Percentiles rank a stretch among this genome's conserved stretches.
Conservation (phyloP, 2,888 invertebrate genomes). For the Callyntrura guangdongensis region DNA sequence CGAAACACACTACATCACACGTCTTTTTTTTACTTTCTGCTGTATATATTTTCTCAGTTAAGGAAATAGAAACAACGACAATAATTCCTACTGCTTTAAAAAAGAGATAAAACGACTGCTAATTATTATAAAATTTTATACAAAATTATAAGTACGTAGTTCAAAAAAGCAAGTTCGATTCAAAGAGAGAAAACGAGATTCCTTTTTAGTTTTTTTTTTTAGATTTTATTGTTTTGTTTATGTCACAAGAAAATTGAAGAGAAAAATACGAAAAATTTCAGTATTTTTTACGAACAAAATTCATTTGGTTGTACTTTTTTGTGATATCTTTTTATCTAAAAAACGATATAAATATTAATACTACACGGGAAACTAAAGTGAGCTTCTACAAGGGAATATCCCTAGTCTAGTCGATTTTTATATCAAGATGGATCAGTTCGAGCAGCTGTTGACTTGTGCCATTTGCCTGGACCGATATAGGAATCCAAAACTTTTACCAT, state of each 20-base stretch:
- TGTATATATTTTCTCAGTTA: not conserved
- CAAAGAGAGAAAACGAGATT: slow-evolving; percentile 28
- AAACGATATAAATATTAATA: too few relatives aligned
- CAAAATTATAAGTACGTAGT: not conserved
- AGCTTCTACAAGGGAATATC: slow-evolving; percentile 31
- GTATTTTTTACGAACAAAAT: slow-evolving; percentile 19
- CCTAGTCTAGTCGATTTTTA: slow-evolving; percentile 19
- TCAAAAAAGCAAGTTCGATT: not conserved
- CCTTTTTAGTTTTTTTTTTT: slow-evolving; percentile 63
- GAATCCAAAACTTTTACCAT: slow-evolving; percentile 99
- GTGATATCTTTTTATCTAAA: slow-evolving; percentile 39
- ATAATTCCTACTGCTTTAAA: slow-evolving; percentile 5
- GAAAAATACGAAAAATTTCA: slow-evolving; percentile 28
- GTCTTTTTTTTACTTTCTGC: slow-evolving; percentile 16
- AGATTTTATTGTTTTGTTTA: slow-evolving; percentile 28
- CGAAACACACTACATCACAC: not conserved
- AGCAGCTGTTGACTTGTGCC: slow-evolving; percentile 98
- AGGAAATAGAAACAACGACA: slow-evolving; percentile 10
- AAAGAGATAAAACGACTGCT: slow-evolving; percentile 41
- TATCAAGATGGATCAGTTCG: slow-evolving; percentile 95
- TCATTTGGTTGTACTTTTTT: slow-evolving; percentile 22
- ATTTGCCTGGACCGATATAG: slow-evolving; percentile 98
- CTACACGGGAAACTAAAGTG: slow-evolving; percentile 4
- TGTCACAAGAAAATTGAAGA: not conserved
- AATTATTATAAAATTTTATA: slow-evolving; percentile 4